Evolutionary conservation across 2,113 vertebrate species (phyloP).

Genomic region (Heterotis niloticus): DNA sequence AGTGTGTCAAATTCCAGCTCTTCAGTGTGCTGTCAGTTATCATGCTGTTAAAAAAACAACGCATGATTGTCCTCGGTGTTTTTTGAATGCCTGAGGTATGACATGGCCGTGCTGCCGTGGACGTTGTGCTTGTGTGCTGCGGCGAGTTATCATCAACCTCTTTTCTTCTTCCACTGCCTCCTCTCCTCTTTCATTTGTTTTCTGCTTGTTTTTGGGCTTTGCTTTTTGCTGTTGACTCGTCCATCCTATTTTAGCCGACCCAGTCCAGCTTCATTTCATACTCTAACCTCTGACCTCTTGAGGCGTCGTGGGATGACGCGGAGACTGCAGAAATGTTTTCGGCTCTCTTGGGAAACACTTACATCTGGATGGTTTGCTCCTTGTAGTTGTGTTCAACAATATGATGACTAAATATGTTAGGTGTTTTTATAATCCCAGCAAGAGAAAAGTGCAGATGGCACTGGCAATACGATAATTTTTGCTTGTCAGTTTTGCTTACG

Average conservation of each 20-base stretch:
- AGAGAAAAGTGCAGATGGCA: background rate
- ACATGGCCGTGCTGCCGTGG: background rate
- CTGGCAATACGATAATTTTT: background rate
- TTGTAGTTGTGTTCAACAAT: too few relatives aligned
- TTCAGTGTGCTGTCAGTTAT: slow-evolving; percentile 22
- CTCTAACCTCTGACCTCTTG: background rate
- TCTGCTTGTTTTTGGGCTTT: slow-evolving; percentile 7
- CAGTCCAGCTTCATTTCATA: background rate
- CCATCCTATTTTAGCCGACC: background rate
- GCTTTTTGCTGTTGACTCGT: background rate
- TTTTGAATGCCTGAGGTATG: background rate
- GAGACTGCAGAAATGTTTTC: background rate
- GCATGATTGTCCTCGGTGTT: background rate
- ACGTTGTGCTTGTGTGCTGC: background rate
- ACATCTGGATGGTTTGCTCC: background rate
- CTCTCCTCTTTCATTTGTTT: background rate
- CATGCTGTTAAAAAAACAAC: slow-evolving; percentile 12
- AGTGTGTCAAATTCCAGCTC: background rate
- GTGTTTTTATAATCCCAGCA: background rate
- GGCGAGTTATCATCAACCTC: background rate
- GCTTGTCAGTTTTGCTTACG: background rate
- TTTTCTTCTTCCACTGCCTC: background rate
- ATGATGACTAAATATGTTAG: background rate
- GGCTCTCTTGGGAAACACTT: background rate
- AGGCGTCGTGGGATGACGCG: background rate